Percentiles rank a stretch among this genome's conserved stretches.
phyloP scores from a whole-genome alignment of 1,140 invertebrate genomes.

The Colletes latitarsis region DNA sequence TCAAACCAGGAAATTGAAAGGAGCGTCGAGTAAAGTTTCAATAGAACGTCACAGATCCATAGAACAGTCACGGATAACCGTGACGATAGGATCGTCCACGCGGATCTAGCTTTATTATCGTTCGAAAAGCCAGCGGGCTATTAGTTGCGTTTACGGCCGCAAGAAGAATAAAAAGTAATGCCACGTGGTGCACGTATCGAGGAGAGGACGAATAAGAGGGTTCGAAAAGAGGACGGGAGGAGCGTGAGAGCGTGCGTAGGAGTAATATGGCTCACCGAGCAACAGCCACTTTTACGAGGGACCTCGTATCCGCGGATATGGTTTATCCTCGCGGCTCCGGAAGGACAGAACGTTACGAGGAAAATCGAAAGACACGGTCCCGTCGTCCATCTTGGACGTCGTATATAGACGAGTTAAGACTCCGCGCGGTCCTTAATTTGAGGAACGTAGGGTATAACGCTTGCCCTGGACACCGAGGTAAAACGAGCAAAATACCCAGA shows the following conservation, averaged over 20 bases:
- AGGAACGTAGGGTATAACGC: neutral
- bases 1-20: constrained; percentile 19
- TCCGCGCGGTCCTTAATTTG: constrained; percentile 45
- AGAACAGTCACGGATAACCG: constrained; percentile 7
- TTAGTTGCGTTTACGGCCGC: constrained; percentile 55
- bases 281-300: constrained; percentile 61
- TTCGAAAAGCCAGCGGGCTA: constrained; percentile 55
- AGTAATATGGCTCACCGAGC: constrained; percentile 40
- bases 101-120: constrained; percentile 43
- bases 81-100: constrained; percentile 19
- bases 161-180: constrained; percentile 58
- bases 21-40: constrained; percentile 5
- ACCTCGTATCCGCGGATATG: constrained; percentile 46
- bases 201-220: neutral
- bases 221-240: neutral
- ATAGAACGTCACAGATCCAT: neutral
- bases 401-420: constrained; percentile 46
- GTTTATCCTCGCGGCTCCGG: constrained; percentile 33
- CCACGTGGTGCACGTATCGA: constrained; percentile 16
- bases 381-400: neutral
- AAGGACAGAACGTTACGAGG: constrained; percentile 32
- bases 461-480: neutral
- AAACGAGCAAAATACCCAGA: constrained; percentile 8
- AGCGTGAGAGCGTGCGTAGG: constrained; percentile 15
- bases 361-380: constrained; percentile 46